Conservation (phyloP, 2,888 invertebrate species). For the Napeogenes sylphis region DNA sequence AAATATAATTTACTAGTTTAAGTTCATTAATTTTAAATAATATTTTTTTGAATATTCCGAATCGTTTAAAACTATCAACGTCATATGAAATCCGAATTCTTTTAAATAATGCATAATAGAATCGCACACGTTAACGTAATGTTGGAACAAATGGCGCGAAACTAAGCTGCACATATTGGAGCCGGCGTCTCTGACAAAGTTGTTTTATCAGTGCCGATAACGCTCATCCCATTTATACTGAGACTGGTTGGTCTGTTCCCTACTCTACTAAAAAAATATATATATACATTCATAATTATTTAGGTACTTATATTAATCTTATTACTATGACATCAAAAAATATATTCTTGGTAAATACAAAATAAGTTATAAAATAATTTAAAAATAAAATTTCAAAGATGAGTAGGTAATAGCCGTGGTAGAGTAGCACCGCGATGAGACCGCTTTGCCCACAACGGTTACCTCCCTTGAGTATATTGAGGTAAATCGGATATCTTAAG, state of each 20-base stretch:
- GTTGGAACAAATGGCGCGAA: conserved; percentile 61
- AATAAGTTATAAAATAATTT: not conserved
- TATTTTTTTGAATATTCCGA: too few relatives aligned
- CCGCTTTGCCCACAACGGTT: conserved; percentile 61
- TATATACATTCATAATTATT: too few relatives aligned
- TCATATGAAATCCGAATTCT: conserved; percentile 16
- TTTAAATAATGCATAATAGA: conserved; percentile 49
- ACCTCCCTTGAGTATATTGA: conserved; percentile 45
- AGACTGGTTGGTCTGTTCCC: conserved; percentile 14
- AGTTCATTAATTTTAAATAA: too few relatives aligned
- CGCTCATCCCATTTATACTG: conserved; percentile 38
- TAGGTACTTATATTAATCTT: too few relatives aligned
- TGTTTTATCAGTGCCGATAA: conserved; percentile 61
- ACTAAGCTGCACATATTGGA: conserved; percentile 55
- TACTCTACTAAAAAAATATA: conserved; percentile 10
- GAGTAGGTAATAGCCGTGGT: conserved; percentile 18
- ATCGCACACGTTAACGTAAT: conserved; percentile 64
- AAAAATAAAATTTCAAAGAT: not conserved
- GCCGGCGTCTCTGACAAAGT: conserved; percentile 61
- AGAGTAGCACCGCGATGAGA: conserved; percentile 53
- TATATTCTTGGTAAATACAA: not conserved
- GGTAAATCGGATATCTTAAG: conserved; percentile 9
- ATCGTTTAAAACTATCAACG: not conserved
- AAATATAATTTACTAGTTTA: too few relatives aligned
- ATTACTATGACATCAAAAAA: not conserved